Percentiles rank a stretch among this genome's conserved stretches.
These are phyloP conservation scores for Helogale parvula DNA, from an alignment of 2,113 vertebrate species.

Conservation along the genomic window DNA sequence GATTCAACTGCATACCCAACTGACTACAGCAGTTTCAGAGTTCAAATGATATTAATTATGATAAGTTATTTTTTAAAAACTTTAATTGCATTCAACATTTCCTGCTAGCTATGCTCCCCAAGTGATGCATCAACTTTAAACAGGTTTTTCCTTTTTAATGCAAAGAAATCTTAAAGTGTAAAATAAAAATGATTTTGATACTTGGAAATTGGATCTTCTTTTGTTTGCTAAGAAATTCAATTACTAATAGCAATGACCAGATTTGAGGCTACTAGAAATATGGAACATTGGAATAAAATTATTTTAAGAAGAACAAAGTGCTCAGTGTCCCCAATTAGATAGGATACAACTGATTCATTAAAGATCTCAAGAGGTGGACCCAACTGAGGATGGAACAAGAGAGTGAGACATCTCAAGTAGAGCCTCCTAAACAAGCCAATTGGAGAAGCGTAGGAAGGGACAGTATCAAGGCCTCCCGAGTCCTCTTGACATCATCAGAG, in stretches of 20 bases:
- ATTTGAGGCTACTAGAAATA: slow-evolving; percentile 4
- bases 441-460: background rate
- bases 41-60: background rate
- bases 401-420: background rate
- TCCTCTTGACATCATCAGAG: background rate
- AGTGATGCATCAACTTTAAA: background rate
- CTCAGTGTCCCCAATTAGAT: background rate
- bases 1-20: background rate
- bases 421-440: background rate
- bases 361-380: background rate
- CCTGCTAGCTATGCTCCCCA: background rate
- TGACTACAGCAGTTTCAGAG: background rate
- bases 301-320: slow-evolving; percentile 30
- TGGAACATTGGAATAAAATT: background rate
- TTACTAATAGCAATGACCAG: background rate
- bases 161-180: background rate
- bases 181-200: slow-evolving; percentile 14
- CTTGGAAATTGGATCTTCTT: background rate
- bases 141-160: background rate
- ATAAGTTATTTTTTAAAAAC: background rate
- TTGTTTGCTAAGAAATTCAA: slow-evolving; percentile 44
- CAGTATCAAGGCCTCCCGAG: background rate
- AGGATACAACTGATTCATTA: background rate
- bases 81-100: background rate
- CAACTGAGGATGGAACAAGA: background rate